Evolutionary conservation across 2,797 vertebrate genomes (phyloP).

Genomic region (Parauchenoglanis ngamensis): DNA sequence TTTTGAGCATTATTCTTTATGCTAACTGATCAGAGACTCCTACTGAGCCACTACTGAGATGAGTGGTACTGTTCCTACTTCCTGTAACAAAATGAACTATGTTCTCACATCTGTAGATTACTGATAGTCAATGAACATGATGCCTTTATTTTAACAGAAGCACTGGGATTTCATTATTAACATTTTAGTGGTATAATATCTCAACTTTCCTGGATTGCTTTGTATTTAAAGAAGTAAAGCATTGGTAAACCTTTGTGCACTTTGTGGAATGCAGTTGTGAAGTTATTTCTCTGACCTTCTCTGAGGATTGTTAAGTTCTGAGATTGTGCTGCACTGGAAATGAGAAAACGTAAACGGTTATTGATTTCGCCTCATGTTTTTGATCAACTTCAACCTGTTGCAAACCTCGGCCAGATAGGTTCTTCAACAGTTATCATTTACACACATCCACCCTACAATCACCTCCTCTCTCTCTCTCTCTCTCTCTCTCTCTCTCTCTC

Average conservation of each 20-base stretch:
- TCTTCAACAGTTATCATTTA: conserved; percentile 27
- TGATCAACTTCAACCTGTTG: conserved; percentile 38
- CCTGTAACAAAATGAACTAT: neutral
- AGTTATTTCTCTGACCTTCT: conserved; percentile 19
- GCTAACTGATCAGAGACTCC: neutral
- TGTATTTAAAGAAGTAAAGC: neutral
- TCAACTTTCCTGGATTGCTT: neutral
- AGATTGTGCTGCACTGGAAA: conserved; percentile 38
- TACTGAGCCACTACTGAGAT: neutral
- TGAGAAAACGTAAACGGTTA: conserved; percentile 45
- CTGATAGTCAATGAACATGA: conserved; percentile 45
- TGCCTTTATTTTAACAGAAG: conserved; percentile 33
- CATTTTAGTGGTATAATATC: neutral
- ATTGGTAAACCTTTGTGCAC: neutral
- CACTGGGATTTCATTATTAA: neutral
- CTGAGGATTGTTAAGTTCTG: conserved; percentile 16
- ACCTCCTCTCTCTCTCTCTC: neutral
- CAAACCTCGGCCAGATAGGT: conserved; percentile 31
- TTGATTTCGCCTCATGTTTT: conserved; percentile 45
- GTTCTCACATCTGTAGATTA: conserved; percentile 20
- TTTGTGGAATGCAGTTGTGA: conserved; percentile 4
- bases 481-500: neutral
- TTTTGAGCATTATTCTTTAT: neutral
- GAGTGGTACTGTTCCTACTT: neutral
- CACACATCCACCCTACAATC: neutral